A percentile compares a stretch with the other conserved stretches of the same genome.
These are phyloP conservation scores for Nothobranchius kuhntae DNA, from an alignment of 2,113 vertebrate genomes.

Conservation along the genomic window DNA sequence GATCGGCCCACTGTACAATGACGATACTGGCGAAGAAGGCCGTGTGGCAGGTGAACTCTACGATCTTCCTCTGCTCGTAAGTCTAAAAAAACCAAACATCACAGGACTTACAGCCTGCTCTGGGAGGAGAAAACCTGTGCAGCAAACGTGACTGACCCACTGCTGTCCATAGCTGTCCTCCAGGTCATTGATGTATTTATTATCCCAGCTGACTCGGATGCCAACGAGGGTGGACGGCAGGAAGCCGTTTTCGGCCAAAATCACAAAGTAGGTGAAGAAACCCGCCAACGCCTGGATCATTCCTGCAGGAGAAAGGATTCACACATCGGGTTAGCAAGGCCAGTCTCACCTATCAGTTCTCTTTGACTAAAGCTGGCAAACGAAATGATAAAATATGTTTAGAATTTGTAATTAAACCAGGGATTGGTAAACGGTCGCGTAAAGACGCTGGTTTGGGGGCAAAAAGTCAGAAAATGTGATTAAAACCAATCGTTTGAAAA, in stretches of 20 bases:
- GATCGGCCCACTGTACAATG: slow-evolving; percentile 92
- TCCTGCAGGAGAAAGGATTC: slow-evolving; percentile 55
- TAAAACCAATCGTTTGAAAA: too few species aligned
- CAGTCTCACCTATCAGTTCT: too few species aligned
- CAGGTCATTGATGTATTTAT: slow-evolving; percentile 88
- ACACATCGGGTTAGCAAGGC: too few species aligned
- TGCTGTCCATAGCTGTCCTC: slow-evolving; percentile 90
- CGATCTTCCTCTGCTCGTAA: slow-evolving; percentile 94
- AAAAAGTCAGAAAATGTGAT: too few species aligned
- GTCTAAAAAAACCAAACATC: slow-evolving; percentile 72
- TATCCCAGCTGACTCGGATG: slow-evolving; percentile 91
- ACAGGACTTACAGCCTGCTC: not conserved
- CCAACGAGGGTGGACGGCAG: slow-evolving; percentile 86
- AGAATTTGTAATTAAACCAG: too few species aligned
- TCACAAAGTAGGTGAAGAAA: slow-evolving; percentile 96
- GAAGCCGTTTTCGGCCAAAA: slow-evolving; percentile 95
- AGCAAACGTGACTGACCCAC: slow-evolving; percentile 81
- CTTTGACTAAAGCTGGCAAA: not conserved
- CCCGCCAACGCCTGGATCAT: slow-evolving; percentile 96
- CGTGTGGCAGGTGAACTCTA: slow-evolving; percentile 95
- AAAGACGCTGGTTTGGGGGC: too few species aligned
- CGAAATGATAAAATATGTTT: too few species aligned
- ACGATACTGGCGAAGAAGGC: slow-evolving; percentile 94
- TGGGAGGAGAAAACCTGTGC: too few species aligned
- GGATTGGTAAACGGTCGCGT: too few species aligned